Evolutionary conservation across 2,113 vertebrate species (phyloP).

Genomic region (Dermatemys mawii): DNA sequence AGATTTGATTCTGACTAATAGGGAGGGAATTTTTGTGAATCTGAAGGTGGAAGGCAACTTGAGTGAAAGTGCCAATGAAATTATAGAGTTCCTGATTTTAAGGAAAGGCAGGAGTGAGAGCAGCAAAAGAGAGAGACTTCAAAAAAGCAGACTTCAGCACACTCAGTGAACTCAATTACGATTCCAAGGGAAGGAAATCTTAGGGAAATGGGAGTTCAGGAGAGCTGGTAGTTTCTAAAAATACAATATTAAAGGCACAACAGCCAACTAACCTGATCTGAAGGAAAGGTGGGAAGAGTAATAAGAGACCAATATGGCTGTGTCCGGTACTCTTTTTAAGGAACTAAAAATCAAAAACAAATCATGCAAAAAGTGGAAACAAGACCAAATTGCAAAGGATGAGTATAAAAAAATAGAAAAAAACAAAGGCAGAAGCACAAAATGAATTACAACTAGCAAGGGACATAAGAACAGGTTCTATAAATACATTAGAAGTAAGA

Average conservation of each 20-base stretch:
- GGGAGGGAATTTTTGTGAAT: neutral
- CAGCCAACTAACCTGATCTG: neutral
- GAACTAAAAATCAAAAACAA: neutral
- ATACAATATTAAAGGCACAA: neutral
- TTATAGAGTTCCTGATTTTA: neutral
- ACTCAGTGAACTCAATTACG: neutral
- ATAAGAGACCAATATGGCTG: neutral
- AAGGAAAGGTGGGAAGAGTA: neutral
- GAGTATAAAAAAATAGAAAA: neutral
- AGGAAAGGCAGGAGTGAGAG: neutral
- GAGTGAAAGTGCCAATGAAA: neutral
- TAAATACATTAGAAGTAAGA: neutral
- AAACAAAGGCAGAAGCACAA: neutral
- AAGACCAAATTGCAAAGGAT: neutral
- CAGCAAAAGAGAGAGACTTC: neutral
- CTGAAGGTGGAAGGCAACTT: neutral
- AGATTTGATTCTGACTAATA: neutral
- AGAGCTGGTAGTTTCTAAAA: neutral
- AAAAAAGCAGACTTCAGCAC: neutral
- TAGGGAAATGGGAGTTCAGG: neutral
- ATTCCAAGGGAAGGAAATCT: neutral
- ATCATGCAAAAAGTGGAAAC: neutral
- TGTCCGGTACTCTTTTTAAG: neutral
- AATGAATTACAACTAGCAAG: neutral
- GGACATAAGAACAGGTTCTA: neutral